Conservation (phyloP, 1,140 invertebrate genomes). For the Solen grandis region DNA sequence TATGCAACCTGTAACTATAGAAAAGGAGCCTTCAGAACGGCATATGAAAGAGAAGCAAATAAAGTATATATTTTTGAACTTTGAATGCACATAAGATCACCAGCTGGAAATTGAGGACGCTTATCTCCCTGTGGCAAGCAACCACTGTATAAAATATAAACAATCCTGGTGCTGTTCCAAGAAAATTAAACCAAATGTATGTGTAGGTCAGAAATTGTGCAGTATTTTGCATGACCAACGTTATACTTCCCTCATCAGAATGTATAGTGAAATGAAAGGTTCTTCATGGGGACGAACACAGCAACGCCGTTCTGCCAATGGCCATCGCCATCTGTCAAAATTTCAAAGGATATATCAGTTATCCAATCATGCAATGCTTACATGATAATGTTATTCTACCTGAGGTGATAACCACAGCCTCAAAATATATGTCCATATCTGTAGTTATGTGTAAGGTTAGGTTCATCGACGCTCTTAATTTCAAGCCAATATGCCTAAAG, state of each 20-base stretch:
- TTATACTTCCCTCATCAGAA: not conserved
- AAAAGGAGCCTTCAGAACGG: too few species aligned
- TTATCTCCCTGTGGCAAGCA: not conserved
- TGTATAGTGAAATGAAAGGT: not conserved
- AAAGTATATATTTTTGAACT: conserved; percentile 26
- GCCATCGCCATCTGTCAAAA: conserved; percentile 12
- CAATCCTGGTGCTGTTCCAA: conserved; percentile 12
- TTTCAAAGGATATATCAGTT: conserved; percentile 26
- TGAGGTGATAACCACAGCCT: conserved; percentile 1
- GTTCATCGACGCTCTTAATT: too few species aligned
- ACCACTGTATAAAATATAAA: not conserved
- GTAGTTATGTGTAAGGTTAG: too few species aligned
- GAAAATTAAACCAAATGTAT: conserved; percentile 12
- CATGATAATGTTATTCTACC: conserved; percentile 19
- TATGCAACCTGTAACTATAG: too few species aligned
- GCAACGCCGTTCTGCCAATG: not conserved
- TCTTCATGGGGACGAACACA: not conserved
- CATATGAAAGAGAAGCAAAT: conserved; percentile 2
- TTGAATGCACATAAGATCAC: conserved; percentile 6
- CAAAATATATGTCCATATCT: too few species aligned
- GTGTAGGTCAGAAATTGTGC: conserved; percentile 14
- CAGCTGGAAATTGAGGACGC: not conserved
- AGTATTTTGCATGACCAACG: not conserved
- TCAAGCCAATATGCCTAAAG: too few species aligned
- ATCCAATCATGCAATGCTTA: conserved; percentile 1